A percentile compares a stretch with the other conserved stretches of the same genome.
phyloP scores from a whole-genome alignment of 2,888 invertebrate species.

The Altica lythri region DNA sequence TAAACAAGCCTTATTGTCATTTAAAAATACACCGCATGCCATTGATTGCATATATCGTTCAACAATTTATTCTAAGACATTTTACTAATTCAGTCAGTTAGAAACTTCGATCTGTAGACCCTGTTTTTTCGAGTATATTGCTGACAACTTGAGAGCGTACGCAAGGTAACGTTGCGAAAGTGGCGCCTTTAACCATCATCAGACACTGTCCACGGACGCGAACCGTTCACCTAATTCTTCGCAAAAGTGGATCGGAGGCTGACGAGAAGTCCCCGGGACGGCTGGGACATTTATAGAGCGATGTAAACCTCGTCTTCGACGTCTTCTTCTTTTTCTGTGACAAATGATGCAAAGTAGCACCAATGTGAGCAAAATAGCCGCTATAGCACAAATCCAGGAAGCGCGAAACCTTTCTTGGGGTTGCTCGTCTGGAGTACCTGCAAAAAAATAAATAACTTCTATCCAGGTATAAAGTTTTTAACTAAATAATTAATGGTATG shows the following conservation, averaged over 20 bases:
- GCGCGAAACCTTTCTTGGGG: constrained; percentile 48
- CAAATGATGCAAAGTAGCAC: constrained; percentile 61
- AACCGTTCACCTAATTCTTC: constrained; percentile 63
- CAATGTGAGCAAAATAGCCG: constrained; percentile 58
- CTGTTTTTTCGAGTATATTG: constrained; percentile 50
- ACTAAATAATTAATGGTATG: no score
- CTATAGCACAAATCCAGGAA: constrained; percentile 53
- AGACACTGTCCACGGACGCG: constrained; percentile 63
- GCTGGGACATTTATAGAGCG: constrained; percentile 53
- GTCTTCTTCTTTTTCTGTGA: constrained; percentile 59
- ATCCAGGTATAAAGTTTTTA: no score
- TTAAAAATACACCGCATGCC: no score
- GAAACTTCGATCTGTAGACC: constrained; percentile 39
- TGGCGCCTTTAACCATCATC: constrained; percentile 55
- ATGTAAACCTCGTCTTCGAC: constrained; percentile 58
- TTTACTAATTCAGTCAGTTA: constrained; percentile 22
- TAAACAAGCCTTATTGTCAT: no score
- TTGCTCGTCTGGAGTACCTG: constrained; percentile 52
- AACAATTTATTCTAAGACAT: constrained; percentile 1
- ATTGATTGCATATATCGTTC: no score
- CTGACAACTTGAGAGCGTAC: constrained; percentile 49
- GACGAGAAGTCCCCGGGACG: constrained; percentile 53
- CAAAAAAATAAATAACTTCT: constrained; percentile 52
- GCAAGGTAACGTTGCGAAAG: constrained; percentile 41
- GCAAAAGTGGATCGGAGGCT: constrained; percentile 60